These are phyloP conservation scores for Thinocorus orbignyianus DNA, from an alignment of 2,113 vertebrate genomes.

Conservation along the genomic window DNA sequence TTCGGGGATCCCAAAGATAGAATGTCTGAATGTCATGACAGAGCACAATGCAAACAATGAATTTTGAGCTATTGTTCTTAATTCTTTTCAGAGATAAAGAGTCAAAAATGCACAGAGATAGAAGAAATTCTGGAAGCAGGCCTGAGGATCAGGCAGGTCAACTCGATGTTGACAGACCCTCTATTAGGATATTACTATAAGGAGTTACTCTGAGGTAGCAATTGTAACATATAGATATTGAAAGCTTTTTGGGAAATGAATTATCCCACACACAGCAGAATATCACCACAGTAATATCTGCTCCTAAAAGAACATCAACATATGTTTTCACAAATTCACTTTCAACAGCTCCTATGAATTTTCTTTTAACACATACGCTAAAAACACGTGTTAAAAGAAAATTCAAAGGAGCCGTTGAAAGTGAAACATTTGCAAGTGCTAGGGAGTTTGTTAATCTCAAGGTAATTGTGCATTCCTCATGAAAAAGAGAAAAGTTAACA, in stretches of 20 bases:
- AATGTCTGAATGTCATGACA: background rate
- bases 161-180: background rate
- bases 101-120: background rate
- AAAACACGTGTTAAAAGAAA: background rate
- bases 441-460: background rate
- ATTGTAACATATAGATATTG: background rate
- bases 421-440: background rate
- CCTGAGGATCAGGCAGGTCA: background rate
- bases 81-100: background rate
- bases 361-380: no score
- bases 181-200: background rate
- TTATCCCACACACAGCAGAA: background rate
- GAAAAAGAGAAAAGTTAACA: background rate
- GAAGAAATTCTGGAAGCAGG: background rate
- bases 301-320: background rate
- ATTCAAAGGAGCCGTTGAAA: background rate
- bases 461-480: background rate
- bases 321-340: background rate
- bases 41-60: fast-evolving
- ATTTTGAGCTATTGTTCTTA: background rate
- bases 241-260: background rate
- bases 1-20: background rate
- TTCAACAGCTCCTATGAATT: no score
- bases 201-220: background rate
- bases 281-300: background rate